Evolutionary conservation across 2,888 invertebrate genomes (phyloP), one percentile per base, ranked within the genome.

Genomic region (Agrilus biguttatus): DNA sequence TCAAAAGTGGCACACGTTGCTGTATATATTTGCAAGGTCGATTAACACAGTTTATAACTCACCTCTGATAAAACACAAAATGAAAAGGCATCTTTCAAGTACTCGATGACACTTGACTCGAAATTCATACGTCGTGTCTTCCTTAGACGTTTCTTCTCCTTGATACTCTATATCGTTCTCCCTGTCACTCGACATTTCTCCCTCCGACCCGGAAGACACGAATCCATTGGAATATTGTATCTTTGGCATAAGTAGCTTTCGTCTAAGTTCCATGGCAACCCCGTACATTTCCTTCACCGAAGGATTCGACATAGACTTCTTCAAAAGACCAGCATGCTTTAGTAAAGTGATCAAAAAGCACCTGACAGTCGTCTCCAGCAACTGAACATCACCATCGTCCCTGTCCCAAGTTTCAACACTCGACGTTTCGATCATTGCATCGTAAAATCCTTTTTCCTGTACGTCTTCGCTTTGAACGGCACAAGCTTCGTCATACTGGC

Each of bases 251-350:
- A 60, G 49, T 36, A 65, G 47, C 49, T 61, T 62, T 39, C 62
- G 59, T 42, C 61, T 48, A 10, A 60, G 48, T 43, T 49, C 55
- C 36, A 56, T 47, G 3, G 54, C 56, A 43, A 50, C 53, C 43
- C 58, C 63, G 53, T 60, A 67, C 53, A 66, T 58, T 46, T 65
- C 63, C 48, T 62, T 55, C 5, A 62, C 53, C 7, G 52, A 53
- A 1, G 52, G 48, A 49, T 58, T 60, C 34, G 58, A 54, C 7
- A 56, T 49, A 34, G 65, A 56, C 45, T 63, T 58, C 14, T 60
- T 53, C n/a, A 67, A 52, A 36, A 72, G 55, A 2, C 72, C 71
- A n/a, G 70, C 67, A 46, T 74, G 73, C 52, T 72, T 72, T 14
- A 75, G 54, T 5, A 73, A 55, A 2, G 71, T 67, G 19, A 71